phyloP scores from a whole-genome alignment of 2,888 invertebrate species.

The Callinectes sapidus region DNA sequence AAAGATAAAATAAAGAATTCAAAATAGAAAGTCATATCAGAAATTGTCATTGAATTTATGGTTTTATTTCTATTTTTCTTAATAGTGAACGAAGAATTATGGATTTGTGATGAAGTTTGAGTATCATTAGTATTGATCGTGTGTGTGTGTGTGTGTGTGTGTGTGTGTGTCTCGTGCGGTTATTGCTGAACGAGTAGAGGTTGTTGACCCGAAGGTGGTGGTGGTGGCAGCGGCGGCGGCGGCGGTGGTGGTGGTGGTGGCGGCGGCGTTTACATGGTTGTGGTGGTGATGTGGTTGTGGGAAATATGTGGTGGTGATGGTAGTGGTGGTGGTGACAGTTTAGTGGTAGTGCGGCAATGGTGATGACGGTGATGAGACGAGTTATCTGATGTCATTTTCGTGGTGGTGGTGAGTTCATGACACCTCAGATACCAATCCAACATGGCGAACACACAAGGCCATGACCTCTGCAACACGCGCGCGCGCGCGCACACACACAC shows the following conservation, averaged over 20 bases:
- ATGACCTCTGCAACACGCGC: neutral
- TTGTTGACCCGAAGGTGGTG: neutral
- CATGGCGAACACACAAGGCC: neutral
- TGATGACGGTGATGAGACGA: neutral
- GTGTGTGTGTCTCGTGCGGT: conserved; percentile 5
- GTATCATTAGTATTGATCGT: neutral
- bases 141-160: conserved; percentile 5
- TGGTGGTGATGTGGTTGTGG: neutral
- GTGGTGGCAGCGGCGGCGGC: neutral
- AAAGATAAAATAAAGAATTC: neutral
- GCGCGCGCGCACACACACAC: neutral
- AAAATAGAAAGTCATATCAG: neutral
- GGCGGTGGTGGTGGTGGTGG: neutral
- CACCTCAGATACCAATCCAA: neutral
- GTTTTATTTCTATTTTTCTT: neutral
- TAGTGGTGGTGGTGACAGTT: neutral
- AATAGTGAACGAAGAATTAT: neutral
- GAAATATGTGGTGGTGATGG: neutral
- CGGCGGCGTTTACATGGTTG: neutral
- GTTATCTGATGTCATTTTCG: neutral
- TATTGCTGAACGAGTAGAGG: neutral
- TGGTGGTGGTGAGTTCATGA: neutral
- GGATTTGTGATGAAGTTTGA: neutral
- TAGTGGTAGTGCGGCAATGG: neutral
- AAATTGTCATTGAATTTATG: neutral